These are phyloP conservation scores for Drosophila fuyamai DNA, from an alignment of 1,140 invertebrate species.

Conservation along the genomic window DNA sequence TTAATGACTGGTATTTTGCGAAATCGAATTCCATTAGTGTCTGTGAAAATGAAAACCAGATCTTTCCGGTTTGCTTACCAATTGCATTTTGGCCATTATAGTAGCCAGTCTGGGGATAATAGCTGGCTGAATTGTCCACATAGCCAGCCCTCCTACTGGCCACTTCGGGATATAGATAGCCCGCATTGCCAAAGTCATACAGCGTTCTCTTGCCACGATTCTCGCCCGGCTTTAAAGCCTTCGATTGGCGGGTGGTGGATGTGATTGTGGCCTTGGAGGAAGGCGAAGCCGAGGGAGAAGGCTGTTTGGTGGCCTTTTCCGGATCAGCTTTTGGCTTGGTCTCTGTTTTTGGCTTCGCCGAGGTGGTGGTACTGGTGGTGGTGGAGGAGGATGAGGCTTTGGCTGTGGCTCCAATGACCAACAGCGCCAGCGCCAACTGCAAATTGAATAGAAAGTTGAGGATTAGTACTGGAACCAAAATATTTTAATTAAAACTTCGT, in stretches of 20 bases:
- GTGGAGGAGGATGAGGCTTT: constrained; percentile 18
- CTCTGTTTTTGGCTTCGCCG: constrained; percentile 49
- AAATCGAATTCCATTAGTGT: background rate
- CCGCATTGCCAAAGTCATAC: constrained; percentile 78
- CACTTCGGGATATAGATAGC: constrained; percentile 72
- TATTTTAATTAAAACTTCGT: constrained; percentile 45
- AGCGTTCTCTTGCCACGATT: constrained; percentile 80
- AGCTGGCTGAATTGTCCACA: constrained; percentile 47
- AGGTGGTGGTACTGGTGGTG: constrained; percentile 7
- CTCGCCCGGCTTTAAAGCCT: constrained; percentile 64
- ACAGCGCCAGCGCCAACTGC: constrained; percentile 65
- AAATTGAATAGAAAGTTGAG: constrained; percentile 44
- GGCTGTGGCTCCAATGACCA: constrained; percentile 47
- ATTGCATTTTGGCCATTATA: constrained; percentile 76
- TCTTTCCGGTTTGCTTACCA: constrained; percentile 38
- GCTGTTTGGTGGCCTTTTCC: constrained; percentile 40
- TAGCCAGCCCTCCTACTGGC: constrained; percentile 72
- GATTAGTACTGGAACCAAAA: constrained; percentile 29
- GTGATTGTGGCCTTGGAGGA: constrained; percentile 3
- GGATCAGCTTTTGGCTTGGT: constrained; percentile 44
- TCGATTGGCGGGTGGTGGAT: constrained; percentile 53
- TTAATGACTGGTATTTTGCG: background rate
- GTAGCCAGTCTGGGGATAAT: constrained; percentile 69
- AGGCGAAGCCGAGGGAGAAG: constrained; percentile 30
- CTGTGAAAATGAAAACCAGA: background rate